Base-by-base conservation (phyloP, 2,888 invertebrate species). In the Melanotus villosus region DNA sequence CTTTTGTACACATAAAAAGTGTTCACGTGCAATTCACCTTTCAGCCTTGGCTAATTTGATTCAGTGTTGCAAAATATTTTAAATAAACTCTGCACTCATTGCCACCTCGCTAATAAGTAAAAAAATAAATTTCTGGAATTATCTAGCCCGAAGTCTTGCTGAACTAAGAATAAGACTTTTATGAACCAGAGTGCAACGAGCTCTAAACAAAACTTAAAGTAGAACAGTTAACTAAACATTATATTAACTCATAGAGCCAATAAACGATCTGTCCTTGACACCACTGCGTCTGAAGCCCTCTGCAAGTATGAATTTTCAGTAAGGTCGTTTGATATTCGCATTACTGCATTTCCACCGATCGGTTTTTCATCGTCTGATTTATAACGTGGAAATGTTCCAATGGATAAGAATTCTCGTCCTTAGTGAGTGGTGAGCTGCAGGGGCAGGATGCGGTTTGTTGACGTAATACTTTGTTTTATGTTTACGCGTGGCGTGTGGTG, bases 401-500 rank as follows among this genome's bases (percentile, higher is more conserved):
- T 47, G 47, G 47, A 43, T 19, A 19, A 43, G 43, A 43, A 19
- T 16, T 19, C 43, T 43, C 19, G 43, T 43, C 43, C 43, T 43
- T 19, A 43, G 10, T 18, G 43, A 43, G 43, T 43, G 43, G 18
- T 41, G 23, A 21, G 26, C 59, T 43, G 41, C 41, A 43, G 45
- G 64, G 68, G 45, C 58, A 65, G 64, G 54, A 68, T 68, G 59
- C 58, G 64, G 64, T 64, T 59, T 64, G 64, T 68, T 68, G 68
- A 64, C 54, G 68, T 54, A 68, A 68, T 59, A 68, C 41, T 69
- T 69, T 65, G 67, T 67, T 60, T 70, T 66, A 66, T 66, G 70
- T 62, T 50, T 70, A 66, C 32, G 62, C 63, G 66, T 70, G 56
- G 66, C 63, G 45, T 70, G 70, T 52, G 59, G 63, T 60, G 57